phyloP scores from a whole-genome alignment of 2,113 vertebrate genomes.

The Peromyscus maniculatus region DNA sequence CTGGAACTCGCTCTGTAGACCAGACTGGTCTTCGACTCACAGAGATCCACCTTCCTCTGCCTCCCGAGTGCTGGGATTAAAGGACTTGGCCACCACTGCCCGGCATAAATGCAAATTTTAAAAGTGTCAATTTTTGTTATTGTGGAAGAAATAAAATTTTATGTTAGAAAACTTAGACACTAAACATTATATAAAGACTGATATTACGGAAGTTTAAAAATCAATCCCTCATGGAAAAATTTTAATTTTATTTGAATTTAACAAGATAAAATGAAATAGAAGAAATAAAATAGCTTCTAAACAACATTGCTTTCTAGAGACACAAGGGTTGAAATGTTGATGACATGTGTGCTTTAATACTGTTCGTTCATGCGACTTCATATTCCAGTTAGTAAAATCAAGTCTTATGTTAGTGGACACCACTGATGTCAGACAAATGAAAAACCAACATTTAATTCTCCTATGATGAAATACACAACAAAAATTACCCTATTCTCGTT shows the following conservation, averaged over 20 bases:
- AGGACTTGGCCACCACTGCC: background rate
- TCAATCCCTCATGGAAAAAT: background rate
- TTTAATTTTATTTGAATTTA: constrained; percentile 58
- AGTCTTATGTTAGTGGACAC: background rate
- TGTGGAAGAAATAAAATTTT: background rate
- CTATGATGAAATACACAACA: background rate
- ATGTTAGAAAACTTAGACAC: constrained; percentile 18
- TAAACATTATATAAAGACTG: constrained; percentile 12
- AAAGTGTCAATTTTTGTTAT: background rate
- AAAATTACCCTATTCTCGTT: background rate
- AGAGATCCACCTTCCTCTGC: background rate
- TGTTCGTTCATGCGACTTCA: background rate
- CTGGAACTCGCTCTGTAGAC: background rate
- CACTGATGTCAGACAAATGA: background rate
- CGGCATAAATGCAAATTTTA: background rate
- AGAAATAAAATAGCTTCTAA: background rate
- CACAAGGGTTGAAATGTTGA: background rate
- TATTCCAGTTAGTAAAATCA: constrained; percentile 2
- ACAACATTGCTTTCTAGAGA: background rate
- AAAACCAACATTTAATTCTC: background rate
- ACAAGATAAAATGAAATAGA: constrained; percentile 18
- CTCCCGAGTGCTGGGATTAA: background rate
- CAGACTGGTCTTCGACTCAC: background rate
- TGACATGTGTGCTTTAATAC: background rate
- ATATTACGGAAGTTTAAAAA: background rate